Base-by-base conservation (phyloP, 2,888 invertebrate species). In the Odontomyia ornata region DNA sequence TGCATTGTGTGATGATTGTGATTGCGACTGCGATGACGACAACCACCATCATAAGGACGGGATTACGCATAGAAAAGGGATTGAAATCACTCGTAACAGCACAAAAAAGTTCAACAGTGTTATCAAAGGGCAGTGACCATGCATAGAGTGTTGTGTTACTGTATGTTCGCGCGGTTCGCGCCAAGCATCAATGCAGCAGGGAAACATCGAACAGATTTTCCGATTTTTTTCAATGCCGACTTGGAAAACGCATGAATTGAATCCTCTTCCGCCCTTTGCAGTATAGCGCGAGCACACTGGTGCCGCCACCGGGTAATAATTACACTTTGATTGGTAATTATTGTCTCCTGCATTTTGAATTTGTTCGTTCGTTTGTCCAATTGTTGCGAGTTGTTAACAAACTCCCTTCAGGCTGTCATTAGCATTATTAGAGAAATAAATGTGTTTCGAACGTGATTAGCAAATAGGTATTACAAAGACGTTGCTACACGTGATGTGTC, bases 41-140 rank as follows among this genome's bases (percentile, higher is more conserved):
- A n/a, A n/a, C n/a, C n/a, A 52, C 18, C 36, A 36, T 5, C 36
- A 36, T 5, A 36, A 4, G 18, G 52, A 52, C 18, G 52, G 52
- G 13, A 7, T 21, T 23, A 23, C 23, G 57, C 57, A 4, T 60
- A 60, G 57, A 25, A 60, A 60, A 60, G 23, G 25, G 23, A 60
- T 60, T 60, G 57, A 18, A 52, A 25, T 5, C 57, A 60, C 57
- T 9, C 11, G 4, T 23, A 60, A 5, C 21, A 60, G 15, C 57
- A 60, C 21, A 23, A 60, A 60, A 60, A 60, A 25, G 52, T 52
- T n/a, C 52, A 18, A n/a, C 15, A 52, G 57, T 3, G 57, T 25
- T 60, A 60, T 60, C 57, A 60, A 60, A 60, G 57, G 57, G 57
- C 57, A 60, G 57, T 60, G 57, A 60, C 57, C 57, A 60, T 60